These are phyloP conservation scores for Protaetia brevitarsis DNA, from an alignment of 1,140 invertebrate genomes.

Conservation along the genomic window DNA sequence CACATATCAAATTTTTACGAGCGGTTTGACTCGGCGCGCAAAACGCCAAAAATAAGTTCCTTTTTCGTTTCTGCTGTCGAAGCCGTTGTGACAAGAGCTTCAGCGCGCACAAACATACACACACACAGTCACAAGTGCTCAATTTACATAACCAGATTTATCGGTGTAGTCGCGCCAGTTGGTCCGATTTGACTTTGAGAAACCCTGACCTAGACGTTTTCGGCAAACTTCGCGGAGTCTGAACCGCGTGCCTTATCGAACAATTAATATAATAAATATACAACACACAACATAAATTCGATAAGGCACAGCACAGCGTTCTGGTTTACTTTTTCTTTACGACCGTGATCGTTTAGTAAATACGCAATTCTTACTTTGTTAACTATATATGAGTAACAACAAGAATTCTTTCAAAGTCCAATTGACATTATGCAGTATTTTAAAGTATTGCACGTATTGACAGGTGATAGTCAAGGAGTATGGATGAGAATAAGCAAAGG, in stretches of 20 bases:
- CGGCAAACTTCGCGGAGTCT: background rate
- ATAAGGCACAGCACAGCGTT: too few species aligned
- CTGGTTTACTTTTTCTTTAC: too few species aligned
- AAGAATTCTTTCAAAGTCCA: too few species aligned
- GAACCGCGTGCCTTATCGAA: background rate
- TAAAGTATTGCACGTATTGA: too few species aligned
- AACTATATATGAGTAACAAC: too few species aligned
- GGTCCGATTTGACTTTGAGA: constrained; percentile 9
- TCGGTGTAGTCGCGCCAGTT: background rate
- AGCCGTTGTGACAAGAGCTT: background rate
- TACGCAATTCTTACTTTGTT: too few species aligned
- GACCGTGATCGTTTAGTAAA: too few species aligned
- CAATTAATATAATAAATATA: background rate
- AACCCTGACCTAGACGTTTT: constrained; percentile 13
- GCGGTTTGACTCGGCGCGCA: background rate
- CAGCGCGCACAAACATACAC: too few species aligned
- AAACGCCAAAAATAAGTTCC: background rate
- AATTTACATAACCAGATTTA: constrained; percentile 1
- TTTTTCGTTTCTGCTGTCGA: background rate
- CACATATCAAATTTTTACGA: constrained; percentile 17
- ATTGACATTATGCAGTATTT: too few species aligned
- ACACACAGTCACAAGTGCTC: background rate
- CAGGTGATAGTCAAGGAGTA: too few species aligned
- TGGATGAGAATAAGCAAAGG: too few species aligned
- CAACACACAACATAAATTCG: background rate